A percentile compares a stretch with the other conserved stretches of the same genome.
These are phyloP conservation scores for Julus scanicus DNA, from an alignment of 2,888 invertebrate species.

Conservation along the genomic window DNA sequence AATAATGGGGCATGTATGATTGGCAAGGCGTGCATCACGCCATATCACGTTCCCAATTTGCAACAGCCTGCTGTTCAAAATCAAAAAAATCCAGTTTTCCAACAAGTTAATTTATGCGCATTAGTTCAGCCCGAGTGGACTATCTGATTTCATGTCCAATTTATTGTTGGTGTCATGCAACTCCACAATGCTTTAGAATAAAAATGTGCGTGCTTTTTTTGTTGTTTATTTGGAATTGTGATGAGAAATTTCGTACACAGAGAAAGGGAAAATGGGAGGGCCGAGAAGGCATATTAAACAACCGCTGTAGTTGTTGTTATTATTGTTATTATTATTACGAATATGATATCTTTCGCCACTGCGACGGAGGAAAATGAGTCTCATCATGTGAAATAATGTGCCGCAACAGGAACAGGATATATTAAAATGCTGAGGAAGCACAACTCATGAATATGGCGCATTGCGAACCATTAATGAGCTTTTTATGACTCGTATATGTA, in stretches of 20 bases:
- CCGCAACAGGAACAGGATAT: slow-evolving; percentile 22
- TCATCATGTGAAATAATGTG: slow-evolving; percentile 38
- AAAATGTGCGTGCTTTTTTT: slow-evolving; percentile 10
- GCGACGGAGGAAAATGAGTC: slow-evolving; percentile 4
- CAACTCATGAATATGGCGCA: slow-evolving; percentile 30
- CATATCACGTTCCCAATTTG: not conserved
- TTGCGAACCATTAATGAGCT: not conserved
- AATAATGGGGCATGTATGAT: slow-evolving; percentile 11
- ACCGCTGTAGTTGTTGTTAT: slow-evolving; percentile 9
- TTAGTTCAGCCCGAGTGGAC: slow-evolving; percentile 31
- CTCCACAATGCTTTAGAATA: not conserved
- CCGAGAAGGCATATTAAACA: slow-evolving; percentile 7
- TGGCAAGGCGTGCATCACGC: slow-evolving; percentile 31
- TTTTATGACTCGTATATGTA: not conserved
- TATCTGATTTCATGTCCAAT: slow-evolving; percentile 36
- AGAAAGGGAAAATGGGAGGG: not conserved
- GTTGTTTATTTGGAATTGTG: not conserved
- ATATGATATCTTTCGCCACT: slow-evolving; percentile 9
- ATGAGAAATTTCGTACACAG: not conserved
- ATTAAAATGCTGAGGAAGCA: slow-evolving; percentile 36
- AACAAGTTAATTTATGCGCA: slow-evolving; percentile 40
- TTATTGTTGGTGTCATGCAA: slow-evolving; percentile 9
- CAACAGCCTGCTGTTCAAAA: slow-evolving; percentile 16
- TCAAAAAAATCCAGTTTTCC: slow-evolving; percentile 6
- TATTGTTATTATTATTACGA: slow-evolving; percentile 40